A percentile compares a stretch with the other conserved stretches of the same genome.
phyloP scores from a whole-genome alignment of 2,888 invertebrate genomes.

The Ophion ellenae region DNA sequence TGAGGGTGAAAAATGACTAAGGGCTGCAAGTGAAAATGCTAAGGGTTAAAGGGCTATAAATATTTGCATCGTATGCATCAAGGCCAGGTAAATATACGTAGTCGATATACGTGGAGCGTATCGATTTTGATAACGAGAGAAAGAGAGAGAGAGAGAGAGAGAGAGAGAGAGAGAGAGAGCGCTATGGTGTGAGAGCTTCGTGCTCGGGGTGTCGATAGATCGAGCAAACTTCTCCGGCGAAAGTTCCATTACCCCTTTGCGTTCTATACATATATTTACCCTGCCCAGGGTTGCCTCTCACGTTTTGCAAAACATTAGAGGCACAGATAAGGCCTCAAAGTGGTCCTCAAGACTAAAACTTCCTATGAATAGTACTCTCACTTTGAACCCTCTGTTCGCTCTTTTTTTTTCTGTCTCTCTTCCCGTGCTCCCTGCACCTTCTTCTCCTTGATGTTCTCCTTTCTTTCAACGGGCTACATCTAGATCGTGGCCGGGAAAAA shows the following conservation, averaged over 20 bases:
- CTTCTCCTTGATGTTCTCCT: neutral
- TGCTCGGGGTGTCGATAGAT: slow-evolving; percentile 30
- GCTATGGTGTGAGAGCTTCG: slow-evolving; percentile 12
- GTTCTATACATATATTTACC: slow-evolving; percentile 5
- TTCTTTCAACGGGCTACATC: no score
- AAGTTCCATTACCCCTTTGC: slow-evolving; percentile 44
- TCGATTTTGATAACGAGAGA: slow-evolving; percentile 33
- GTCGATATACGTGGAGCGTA: neutral
- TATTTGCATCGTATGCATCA: neutral
- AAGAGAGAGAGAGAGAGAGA: neutral
- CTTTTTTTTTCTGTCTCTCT: neutral
- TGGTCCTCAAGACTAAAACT: slow-evolving; percentile 12
- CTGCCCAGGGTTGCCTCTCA: slow-evolving; percentile 28
- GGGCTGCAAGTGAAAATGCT: neutral
- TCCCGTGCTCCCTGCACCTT: neutral
- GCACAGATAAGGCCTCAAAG: slow-evolving; percentile 47
- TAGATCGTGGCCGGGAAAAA: no score
- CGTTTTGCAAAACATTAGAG: slow-evolving; percentile 31
- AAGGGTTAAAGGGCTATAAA: neutral
- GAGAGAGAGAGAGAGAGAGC: neutral
- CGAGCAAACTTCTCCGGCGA: slow-evolving; percentile 45
- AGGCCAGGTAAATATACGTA: neutral
- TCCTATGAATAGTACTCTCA: neutral
- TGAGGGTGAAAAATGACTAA: slow-evolving; percentile 13
- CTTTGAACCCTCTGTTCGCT: neutral